Conservation (phyloP, 2,113 vertebrate species). For the Dendropsophus ebraccatus region DNA sequence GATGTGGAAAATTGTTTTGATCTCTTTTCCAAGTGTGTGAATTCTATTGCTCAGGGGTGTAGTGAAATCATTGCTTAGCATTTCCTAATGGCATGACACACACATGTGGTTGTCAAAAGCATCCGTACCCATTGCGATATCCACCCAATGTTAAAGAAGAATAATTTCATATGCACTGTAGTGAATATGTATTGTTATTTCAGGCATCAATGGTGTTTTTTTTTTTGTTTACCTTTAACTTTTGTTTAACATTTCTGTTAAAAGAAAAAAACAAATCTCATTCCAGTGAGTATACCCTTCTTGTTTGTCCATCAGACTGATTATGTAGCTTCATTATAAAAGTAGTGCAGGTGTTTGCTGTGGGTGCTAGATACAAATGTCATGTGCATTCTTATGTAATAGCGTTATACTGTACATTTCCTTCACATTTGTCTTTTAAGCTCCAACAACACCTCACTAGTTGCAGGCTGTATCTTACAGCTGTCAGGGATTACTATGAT, state of each 20-base stretch:
- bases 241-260: no score
- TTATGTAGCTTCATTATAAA: background rate
- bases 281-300: no score
- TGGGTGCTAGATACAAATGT: background rate
- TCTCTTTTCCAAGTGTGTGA: background rate
- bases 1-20: background rate
- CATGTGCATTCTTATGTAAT: background rate
- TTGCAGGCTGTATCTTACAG: background rate
- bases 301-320: background rate
- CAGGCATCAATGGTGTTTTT: no score
- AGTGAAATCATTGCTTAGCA: constrained; percentile 13
- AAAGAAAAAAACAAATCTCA: no score
- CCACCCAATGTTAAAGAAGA: background rate
- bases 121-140: background rate
- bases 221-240: no score
- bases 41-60: background rate
- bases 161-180: background rate
- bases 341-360: background rate
- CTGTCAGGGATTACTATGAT: background rate
- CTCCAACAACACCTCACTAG: background rate
- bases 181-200: background rate
- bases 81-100: background rate
- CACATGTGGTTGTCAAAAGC: background rate
- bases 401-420: background rate
- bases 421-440: background rate